Percentiles rank a stretch among this genome's conserved stretches.
Evolutionary conservation across 53 echinoderm and acorn worm genomes (phyloP).

Genomic region (Zoroaster sp.): DNA sequence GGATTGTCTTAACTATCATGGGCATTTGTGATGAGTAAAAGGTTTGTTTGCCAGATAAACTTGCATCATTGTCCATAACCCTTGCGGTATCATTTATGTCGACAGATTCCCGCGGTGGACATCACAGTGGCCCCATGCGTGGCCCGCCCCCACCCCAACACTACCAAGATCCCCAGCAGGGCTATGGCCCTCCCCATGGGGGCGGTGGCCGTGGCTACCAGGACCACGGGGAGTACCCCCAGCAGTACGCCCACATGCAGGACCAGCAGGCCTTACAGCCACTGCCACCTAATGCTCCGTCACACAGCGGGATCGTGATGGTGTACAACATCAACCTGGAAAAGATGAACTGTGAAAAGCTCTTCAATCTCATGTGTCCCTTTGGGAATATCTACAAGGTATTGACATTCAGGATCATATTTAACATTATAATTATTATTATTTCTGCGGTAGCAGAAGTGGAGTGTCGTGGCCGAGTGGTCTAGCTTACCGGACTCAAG

Average conservation of each 20-base stretch:
- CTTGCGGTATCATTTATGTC: too few species aligned
- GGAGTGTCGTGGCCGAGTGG: too few species aligned
- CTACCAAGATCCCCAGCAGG: conserved; percentile 52
- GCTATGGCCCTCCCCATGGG: conserved; percentile 70
- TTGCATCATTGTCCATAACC: too few species aligned
- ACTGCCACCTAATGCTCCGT: conserved; percentile 61
- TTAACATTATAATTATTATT: background rate
- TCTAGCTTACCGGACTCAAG: too few species aligned
- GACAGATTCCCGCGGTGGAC: conserved; percentile 24
- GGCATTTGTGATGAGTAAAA: too few species aligned
- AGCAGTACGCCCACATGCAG: conserved; percentile 67
- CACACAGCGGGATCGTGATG: conserved; percentile 92
- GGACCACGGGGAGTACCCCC: conserved; percentile 65
- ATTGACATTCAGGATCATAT: background rate
- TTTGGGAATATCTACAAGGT: conserved; percentile 99
- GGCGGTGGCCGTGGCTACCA: conserved; percentile 60
- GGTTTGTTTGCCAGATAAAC: too few species aligned
- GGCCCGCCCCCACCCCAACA: conserved; percentile 49
- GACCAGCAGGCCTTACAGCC: conserved; percentile 88
- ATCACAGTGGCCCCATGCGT: conserved; percentile 13
- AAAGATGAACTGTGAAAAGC: conserved; percentile 96
- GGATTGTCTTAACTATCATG: too few species aligned
- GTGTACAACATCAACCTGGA: conserved; percentile 86
- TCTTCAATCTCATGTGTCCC: conserved; percentile 95
- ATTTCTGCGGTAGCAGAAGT: background rate